Evolutionary conservation across 2,888 invertebrate genomes (phyloP), one percentile per base, ranked within the genome.

Genomic region (Ormyrus pomaceus): DNA sequence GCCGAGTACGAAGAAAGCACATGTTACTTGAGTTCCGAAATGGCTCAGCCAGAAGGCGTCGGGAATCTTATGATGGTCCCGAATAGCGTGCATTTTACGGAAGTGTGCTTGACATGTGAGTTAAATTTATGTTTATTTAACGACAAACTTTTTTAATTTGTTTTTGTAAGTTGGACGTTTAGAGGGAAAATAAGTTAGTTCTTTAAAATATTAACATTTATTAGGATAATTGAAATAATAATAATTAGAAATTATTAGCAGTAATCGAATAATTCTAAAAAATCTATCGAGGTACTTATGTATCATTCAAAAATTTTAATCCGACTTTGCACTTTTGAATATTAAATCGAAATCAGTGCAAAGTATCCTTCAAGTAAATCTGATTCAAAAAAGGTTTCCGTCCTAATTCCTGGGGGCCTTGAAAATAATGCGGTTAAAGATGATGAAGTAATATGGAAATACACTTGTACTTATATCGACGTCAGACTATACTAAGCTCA

Each of bases 1-100:
- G 95, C 96, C 0, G 96, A 96, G 87, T 97, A 96, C 87, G 97
- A 97, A 87, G 97, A 97, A 88, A 96, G 96, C 10, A 95, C 95
- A 13, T 97, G 97, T 88, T 97, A 96, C 89, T 91, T 97, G 83
- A 96, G 96, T 0, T 92, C 96, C 55, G 97, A 97, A 89, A 96
- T 96, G 84, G 95, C 96, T 0, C 94, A 95, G 72, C 97, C 97
- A 0, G 97, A 97, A 91, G 97, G 97, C 59, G 95, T 96, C 65
- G 97, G 97, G 55, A 95, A 95, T 83, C 92, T 97, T n/a, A 96
- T 97, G 94, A 93, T 96, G 78, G 96, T 96, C 8, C 96, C 96
- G 0, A 97, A 97, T 85, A 96, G 96, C 87, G 96, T 97, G 5
- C 97, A 97, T 88, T 97, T 97, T 89, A 96, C 96, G 75, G 97